phyloP scores from a whole-genome alignment of 2,888 invertebrate genomes.

The Aleiodes alternator region DNA sequence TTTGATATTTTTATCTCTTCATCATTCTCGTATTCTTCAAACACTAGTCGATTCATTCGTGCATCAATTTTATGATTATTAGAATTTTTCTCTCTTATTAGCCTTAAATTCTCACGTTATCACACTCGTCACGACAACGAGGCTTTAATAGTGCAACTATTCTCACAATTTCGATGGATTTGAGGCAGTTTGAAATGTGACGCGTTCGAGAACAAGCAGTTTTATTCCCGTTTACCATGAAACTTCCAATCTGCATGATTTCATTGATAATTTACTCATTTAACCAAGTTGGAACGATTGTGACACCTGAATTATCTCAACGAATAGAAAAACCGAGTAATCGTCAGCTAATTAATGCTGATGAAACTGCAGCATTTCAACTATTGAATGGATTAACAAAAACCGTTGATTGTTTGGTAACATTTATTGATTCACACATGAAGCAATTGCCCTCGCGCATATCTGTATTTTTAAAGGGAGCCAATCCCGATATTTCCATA shows the following conservation, averaged over 20 bases:
- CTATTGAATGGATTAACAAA: background rate
- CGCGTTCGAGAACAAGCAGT: no score
- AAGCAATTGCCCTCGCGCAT: slow-evolving; percentile 36
- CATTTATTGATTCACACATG: slow-evolving; percentile 52
- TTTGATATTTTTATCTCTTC: no score
- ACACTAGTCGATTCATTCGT: slow-evolving; percentile 2
- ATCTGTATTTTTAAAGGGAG: slow-evolving; percentile 49
- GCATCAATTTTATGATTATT: slow-evolving; percentile 15
- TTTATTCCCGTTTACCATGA: background rate
- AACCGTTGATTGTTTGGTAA: slow-evolving; percentile 52
- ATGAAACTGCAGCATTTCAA: background rate
- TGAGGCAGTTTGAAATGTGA: no score
- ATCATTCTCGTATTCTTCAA: no score
- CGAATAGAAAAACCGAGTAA: slow-evolving; percentile 31
- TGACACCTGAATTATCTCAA: slow-evolving; percentile 13
- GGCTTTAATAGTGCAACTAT: no score
- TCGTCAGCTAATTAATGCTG: slow-evolving; percentile 31
- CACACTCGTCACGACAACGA: background rate
- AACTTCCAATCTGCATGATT: background rate
- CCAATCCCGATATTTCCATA: slow-evolving; percentile 11
- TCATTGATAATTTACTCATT: background rate
- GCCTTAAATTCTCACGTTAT: slow-evolving; percentile 1
- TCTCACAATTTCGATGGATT: no score
- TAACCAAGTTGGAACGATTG: slow-evolving; percentile 2
- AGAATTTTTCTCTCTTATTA: background rate